These are phyloP conservation scores for Romanogobio albipinnatus DNA, from an alignment of 2,113 vertebrate species.

Conservation along the genomic window DNA sequence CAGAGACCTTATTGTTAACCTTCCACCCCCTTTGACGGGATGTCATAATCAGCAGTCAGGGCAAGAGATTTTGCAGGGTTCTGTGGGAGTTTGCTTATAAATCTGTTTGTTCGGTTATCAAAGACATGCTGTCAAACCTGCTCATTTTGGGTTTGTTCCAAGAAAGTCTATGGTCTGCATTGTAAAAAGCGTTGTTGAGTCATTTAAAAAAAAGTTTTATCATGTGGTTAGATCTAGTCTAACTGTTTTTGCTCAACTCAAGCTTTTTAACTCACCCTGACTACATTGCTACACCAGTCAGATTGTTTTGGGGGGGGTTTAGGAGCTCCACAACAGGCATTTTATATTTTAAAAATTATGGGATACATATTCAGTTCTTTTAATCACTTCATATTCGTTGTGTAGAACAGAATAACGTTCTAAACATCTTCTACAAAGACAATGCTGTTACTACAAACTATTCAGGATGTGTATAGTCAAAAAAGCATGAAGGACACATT, in stretches of 20 bases:
- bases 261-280: not conserved
- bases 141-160: not conserved
- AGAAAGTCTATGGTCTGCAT: not conserved
- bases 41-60: conserved; percentile 1
- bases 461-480: not conserved
- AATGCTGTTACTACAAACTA: not conserved
- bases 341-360: not conserved
- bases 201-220: not conserved
- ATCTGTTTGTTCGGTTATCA: not conserved
- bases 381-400: not conserved
- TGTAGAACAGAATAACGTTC: not conserved
- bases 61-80: not conserved
- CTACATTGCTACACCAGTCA: not conserved
- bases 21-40: not conserved
- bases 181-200: not conserved
- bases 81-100: not conserved
- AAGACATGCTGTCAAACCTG: not conserved
- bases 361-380: not conserved
- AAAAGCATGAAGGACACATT: not conserved
- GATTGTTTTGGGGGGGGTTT: not conserved
- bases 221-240: not conserved
- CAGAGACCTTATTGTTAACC: not conserved
- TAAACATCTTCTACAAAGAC: not conserved
- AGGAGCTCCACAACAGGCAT: not conserved
- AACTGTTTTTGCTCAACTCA: not conserved